Percentiles rank a stretch among this genome's conserved stretches.
Conservation (phyloP, 2,113 vertebrate species). For the Mustelus asterias region DNA sequence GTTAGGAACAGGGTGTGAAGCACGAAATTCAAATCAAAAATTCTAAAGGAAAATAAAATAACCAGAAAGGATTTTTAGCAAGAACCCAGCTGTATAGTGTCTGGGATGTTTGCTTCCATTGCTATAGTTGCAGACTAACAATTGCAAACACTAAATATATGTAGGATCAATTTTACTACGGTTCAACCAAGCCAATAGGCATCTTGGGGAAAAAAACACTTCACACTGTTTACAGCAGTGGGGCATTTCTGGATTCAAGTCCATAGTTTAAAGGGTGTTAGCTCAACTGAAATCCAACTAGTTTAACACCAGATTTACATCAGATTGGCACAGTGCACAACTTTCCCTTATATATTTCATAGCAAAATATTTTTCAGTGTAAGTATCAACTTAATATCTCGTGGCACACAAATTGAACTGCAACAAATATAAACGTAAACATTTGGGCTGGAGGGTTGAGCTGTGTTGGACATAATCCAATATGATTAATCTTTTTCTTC, state of each 20-base stretch:
- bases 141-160: not conserved
- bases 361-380: not conserved
- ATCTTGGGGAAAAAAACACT: not conserved
- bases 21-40: not conserved
- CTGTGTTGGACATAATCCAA: not conserved
- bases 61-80: not conserved
- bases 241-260: not conserved
- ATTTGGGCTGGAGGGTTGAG: not conserved
- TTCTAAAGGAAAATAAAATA: not conserved
- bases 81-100: not conserved
- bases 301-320: not conserved
- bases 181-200: not conserved
- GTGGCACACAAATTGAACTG: not conserved
- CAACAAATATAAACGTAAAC: not conserved
- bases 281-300: not conserved
- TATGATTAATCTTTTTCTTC: not conserved
- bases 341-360: not conserved
- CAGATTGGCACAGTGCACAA: not conserved
- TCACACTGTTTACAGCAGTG: not conserved
- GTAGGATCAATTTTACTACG: not conserved
- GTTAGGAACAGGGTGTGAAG: not conserved
- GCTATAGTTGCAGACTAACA: not conserved
- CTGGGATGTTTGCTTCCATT: not conserved
- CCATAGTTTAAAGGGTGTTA: constrained; percentile 1
- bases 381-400: not conserved